Evolutionary conservation across 2,797 vertebrate species (phyloP), one percentile per base, ranked within the genome.

Genomic region (Mormyrops attenuatus): DNA sequence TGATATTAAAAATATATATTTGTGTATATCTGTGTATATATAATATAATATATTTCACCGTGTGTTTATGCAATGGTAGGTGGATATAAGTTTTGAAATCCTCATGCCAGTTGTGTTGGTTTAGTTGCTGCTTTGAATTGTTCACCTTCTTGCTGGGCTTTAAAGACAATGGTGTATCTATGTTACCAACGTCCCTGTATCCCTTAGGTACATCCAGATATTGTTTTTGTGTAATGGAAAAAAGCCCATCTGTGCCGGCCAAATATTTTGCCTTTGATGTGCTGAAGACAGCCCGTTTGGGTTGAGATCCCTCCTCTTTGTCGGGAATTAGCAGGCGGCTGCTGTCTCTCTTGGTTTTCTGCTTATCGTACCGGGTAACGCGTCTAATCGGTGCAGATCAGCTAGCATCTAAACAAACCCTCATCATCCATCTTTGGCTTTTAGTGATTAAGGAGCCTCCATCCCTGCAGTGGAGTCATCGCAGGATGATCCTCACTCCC

Each of bases 391-490:
- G 55, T 66, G 30, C 87, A 7, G 3, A 44, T 44, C 53, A 60
- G 20, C 20, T 30, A 88, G 26, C 55, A 41, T 66, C 87, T 88
- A 47, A 30, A 63, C n/a, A 5, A 44, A 47, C 38, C 41, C 50
- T 3, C 20, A 0, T 55, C 26, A 30, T 22, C 88, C 52, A 11
- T 55, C 88, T 89, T 55, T 57, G n/a, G 8, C 57, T 26, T 7
- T 66, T 13, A 88, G 87, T 87, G 88, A 92, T 90, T 92, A 91
- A 90, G 89, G 89, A 90, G 92, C 20, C 90, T 90, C 44, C 44
- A 41, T 84, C n/a, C 55, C 80, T 38, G 73, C 41, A 49, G 73
- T 9, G 89, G 90, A 77, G 88, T 57, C 60, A 88, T 85, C 44
- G 55, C 89, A 44, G 57, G 57, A 49, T 57, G 44, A 88, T 47